phyloP scores from a whole-genome alignment of 1,140 invertebrate genomes.

The Heliconius hermathena region DNA sequence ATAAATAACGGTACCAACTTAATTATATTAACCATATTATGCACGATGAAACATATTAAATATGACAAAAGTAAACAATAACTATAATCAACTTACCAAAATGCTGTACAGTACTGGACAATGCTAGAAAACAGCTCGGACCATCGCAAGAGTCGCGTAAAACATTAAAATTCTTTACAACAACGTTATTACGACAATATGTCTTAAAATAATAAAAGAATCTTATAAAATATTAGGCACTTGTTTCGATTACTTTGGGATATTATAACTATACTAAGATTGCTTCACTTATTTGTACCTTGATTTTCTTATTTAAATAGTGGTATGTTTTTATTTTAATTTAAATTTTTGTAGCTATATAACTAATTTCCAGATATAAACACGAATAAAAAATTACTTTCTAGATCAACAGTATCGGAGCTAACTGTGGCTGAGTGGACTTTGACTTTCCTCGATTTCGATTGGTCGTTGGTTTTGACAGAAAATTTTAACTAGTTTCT shows the following conservation, averaged over 20 bases:
- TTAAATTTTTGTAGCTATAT: conserved; percentile 16
- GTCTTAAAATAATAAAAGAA: conserved; percentile 59
- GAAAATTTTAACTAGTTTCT: neutral
- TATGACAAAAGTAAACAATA: conserved; percentile 1
- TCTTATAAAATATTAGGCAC: conserved; percentile 64
- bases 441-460: conserved; percentile 44
- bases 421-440: conserved; percentile 34
- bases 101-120: conserved; percentile 62
- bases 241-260: conserved; percentile 62
- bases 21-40: neutral
- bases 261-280: conserved; percentile 30
- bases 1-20: neutral
- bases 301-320: conserved; percentile 21
- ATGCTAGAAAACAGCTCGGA: conserved; percentile 80
- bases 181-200: conserved; percentile 53
- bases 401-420: conserved; percentile 39
- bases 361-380: conserved; percentile 29
- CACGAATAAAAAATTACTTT: conserved; percentile 47
- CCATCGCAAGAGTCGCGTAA: conserved; percentile 67
- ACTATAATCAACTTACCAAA: conserved; percentile 65
- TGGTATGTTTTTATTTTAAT: conserved; percentile 24
- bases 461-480: conserved; percentile 35
- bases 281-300: conserved; percentile 40
- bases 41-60: neutral
- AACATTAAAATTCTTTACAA: conserved; percentile 63